A percentile compares a stretch with the other conserved stretches of the same genome.
phyloP scores from a whole-genome alignment of 2,113 vertebrate genomes.

The Pelodiscus sinensis region DNA sequence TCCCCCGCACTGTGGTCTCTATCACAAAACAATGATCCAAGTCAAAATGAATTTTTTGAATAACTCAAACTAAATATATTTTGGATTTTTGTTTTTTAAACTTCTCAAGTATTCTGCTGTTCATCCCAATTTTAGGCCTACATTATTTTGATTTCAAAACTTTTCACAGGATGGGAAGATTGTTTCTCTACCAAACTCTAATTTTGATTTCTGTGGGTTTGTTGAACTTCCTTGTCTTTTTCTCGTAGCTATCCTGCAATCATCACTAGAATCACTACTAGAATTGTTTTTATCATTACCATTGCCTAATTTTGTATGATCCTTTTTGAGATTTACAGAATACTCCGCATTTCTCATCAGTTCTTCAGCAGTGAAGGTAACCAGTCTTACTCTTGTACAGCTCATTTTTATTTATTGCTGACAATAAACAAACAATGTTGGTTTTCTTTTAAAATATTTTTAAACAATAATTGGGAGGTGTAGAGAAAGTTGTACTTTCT shows the following conservation, averaged over 20 bases:
- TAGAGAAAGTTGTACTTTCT: neutral
- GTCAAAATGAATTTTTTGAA: too few species aligned
- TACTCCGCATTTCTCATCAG: neutral
- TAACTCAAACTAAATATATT: too few species aligned
- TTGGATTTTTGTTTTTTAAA: too few species aligned
- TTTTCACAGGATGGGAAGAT: neutral
- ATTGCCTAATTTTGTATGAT: neutral
- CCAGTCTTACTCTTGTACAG: neutral
- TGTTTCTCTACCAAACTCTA: neutral
- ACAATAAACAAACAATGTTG: rapidly evolving
- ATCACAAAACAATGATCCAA: too few species aligned
- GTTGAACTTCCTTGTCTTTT: neutral
- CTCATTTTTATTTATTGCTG: neutral
- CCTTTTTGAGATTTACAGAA: neutral
- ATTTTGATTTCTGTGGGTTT: neutral
- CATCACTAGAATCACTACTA: neutral
- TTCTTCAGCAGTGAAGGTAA: neutral
- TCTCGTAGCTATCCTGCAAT: neutral
- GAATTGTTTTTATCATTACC: neutral
- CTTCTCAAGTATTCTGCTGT: too few species aligned
- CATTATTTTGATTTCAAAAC: neutral
- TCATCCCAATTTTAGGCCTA: too few species aligned
- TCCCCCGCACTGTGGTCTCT: too few species aligned
- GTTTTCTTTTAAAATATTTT: neutral
- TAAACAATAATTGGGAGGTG: neutral